A percentile compares a stretch with the other conserved stretches of the same genome.
These are phyloP conservation scores for Albula goreensis DNA, from an alignment of 2,113 vertebrate genomes.

Conservation along the genomic window DNA sequence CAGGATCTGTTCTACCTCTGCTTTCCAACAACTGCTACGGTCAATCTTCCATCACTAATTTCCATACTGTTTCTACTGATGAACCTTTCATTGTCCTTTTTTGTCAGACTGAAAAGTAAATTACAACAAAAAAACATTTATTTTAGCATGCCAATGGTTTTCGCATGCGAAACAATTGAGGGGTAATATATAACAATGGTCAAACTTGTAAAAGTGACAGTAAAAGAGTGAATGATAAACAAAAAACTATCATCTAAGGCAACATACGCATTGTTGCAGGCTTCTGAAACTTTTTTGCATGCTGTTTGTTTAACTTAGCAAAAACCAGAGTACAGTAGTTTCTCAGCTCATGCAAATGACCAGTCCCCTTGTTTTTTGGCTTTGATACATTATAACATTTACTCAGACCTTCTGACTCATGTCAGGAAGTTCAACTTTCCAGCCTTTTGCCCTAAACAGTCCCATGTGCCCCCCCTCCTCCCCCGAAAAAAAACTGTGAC, in stretches of 20 bases:
- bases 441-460: background rate
- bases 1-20: background rate
- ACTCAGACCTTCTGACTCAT: background rate
- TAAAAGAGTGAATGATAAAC: slow-evolving; percentile 24
- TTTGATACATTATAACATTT: background rate
- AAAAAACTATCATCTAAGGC: background rate
- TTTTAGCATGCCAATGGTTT: slow-evolving; percentile 53
- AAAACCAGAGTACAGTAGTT: background rate
- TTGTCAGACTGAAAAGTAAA: slow-evolving; percentile 59
- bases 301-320: background rate
- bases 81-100: slow-evolving; percentile 58
- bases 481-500: background rate
- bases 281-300: background rate
- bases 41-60: slow-evolving; percentile 13
- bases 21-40: slow-evolving; percentile 7
- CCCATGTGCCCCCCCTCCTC: background rate
- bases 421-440: background rate
- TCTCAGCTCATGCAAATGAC: too few relatives aligned
- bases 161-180: slow-evolving; percentile 58
- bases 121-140: slow-evolving; percentile 58
- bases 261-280: background rate
- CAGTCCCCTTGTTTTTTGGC: background rate
- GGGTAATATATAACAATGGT: slow-evolving; percentile 58
- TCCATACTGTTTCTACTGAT: slow-evolving; percentile 52
- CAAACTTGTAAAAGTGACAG: background rate